These are phyloP conservation scores for Drosophila repletoides DNA, from an alignment of 1,140 invertebrate genomes.

Conservation along the genomic window DNA sequence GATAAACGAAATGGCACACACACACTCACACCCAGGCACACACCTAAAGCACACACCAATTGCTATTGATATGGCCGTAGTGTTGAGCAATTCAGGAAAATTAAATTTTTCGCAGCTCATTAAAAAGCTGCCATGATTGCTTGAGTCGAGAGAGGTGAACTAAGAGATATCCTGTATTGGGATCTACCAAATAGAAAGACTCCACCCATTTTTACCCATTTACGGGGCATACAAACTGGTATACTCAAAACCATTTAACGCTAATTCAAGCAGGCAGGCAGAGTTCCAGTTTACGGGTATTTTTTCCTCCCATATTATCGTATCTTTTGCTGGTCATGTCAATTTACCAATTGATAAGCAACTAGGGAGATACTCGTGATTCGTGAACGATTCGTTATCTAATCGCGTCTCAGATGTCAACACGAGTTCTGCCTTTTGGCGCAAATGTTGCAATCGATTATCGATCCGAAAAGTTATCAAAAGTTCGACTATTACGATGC, in stretches of 20 bases:
- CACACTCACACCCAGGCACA: background rate
- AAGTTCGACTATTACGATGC: background rate
- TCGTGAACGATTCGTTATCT: slow-evolving; percentile 22
- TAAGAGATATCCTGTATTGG: too few species aligned
- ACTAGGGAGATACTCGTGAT: background rate
- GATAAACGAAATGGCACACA: slow-evolving; percentile 39
- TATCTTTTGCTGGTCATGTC: slow-evolving; percentile 12
- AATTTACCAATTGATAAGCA: slow-evolving; percentile 49
- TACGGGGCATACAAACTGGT: background rate
- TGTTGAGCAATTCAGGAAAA: slow-evolving; percentile 19
- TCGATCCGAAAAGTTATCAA: slow-evolving; percentile 57
- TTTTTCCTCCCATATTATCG: background rate
- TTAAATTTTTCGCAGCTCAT: slow-evolving; percentile 36
- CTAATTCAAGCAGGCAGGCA: slow-evolving; percentile 15
- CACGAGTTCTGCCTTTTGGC: slow-evolving; percentile 12
- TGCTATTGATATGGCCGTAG: background rate
- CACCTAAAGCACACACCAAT: background rate
- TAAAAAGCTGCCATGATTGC: too few species aligned
- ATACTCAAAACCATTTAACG: slow-evolving; percentile 1
- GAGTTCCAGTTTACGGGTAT: background rate
- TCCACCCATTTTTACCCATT: too few species aligned
- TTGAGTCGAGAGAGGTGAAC: too few species aligned
- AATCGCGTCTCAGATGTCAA: slow-evolving; percentile 18
- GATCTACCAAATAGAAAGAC: too few species aligned
- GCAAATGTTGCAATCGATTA: slow-evolving; percentile 54